Evolutionary conservation across 2,797 vertebrate genomes (phyloP).

Genomic region (Acomys russatus): DNA sequence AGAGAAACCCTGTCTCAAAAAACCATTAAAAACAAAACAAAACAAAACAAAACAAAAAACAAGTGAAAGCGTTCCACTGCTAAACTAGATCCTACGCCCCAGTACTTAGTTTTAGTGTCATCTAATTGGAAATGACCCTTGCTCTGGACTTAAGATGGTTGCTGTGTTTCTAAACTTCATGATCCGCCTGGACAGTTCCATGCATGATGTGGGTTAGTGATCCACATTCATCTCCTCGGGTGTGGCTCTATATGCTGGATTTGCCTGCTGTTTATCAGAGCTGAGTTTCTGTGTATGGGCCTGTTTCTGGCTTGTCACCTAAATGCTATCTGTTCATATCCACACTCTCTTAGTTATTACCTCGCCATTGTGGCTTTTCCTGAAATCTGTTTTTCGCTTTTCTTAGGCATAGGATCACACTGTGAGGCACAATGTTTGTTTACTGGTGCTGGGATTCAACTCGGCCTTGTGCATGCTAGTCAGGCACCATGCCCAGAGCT

Average conservation of each 20-base stretch:
- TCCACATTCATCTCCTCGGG: not conserved
- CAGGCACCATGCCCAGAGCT: not conserved
- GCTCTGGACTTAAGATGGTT: not conserved
- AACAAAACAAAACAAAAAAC: too few species aligned
- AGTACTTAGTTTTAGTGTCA: constrained; percentile 50
- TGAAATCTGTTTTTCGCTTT: not conserved
- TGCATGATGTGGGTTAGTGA: not conserved
- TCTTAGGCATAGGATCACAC: not conserved
- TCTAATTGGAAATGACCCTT: constrained; percentile 33
- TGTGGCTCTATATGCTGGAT: not conserved
- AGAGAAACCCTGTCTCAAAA: too few species aligned
- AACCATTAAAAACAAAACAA: too few species aligned
- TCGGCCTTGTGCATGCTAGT: not conserved
- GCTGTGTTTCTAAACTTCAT: constrained; percentile 54
- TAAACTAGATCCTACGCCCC: not conserved
- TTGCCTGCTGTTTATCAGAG: not conserved
- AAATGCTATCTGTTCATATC: not conserved
- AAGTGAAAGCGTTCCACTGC: not conserved
- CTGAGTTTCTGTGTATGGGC: not conserved
- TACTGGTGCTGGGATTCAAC: not conserved
- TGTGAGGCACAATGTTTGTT: not conserved
- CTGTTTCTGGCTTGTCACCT: not conserved
- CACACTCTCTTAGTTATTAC: not conserved
- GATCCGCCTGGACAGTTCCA: constrained; percentile 20
- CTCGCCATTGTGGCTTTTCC: not conserved